These are phyloP conservation scores for Psephotus haematonotus DNA, from an alignment of 2,113 vertebrate genomes.

Conservation along the genomic window DNA sequence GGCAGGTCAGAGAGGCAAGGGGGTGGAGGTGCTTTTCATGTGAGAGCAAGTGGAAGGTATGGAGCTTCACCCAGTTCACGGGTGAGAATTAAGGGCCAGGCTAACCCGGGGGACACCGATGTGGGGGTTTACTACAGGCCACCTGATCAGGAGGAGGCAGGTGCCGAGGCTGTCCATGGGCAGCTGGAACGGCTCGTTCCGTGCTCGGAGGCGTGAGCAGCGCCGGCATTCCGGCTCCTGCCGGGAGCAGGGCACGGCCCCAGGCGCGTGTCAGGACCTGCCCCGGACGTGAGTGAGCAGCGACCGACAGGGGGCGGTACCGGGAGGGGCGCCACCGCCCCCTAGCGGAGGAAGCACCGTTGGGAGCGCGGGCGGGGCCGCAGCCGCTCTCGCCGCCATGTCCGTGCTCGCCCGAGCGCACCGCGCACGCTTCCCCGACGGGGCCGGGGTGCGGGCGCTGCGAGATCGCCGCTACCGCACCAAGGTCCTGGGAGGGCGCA, in stretches of 20 bases:
- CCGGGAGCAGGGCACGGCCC: no score
- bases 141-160: background rate
- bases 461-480: conserved; percentile 94
- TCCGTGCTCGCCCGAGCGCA: conserved; percentile 95
- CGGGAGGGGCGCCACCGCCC: no score
- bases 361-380: no score
- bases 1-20: background rate
- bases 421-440: conserved; percentile 91
- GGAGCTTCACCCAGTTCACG: background rate
- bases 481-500: conserved; percentile 91
- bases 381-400: conserved; percentile 66
- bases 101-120: background rate
- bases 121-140: background rate
- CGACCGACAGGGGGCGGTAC: no score
- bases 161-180: background rate
- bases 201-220: no score
- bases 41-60: background rate
- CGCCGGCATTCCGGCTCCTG: no score
- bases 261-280: no score
- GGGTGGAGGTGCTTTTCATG: background rate
- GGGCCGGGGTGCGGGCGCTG: conserved; percentile 91
- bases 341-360: no score
- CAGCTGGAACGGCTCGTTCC: background rate
- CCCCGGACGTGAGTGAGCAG: no score
- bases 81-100: background rate